Evolutionary conservation across 2,113 vertebrate genomes (phyloP), one percentile per base, ranked within the genome.

Genomic region (Syngnathus scovelli): DNA sequence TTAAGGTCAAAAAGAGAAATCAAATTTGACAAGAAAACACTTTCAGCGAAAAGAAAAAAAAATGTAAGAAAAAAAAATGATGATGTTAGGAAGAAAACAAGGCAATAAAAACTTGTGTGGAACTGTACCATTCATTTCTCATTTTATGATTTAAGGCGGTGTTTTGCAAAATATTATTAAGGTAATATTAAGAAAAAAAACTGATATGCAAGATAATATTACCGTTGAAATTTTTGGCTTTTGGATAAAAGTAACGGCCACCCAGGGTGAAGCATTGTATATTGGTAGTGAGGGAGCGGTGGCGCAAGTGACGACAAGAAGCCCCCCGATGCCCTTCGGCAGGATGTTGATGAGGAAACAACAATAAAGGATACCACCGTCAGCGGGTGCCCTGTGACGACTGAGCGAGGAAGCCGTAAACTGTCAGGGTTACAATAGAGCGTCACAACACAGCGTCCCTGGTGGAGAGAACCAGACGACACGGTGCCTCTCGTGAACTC

Each of bases 341-440:
- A 55, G 52, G 52, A 55, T 55, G 49, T 10, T 52, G 49, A 55
- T 13, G 52, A 27, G 52, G 52, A 55, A 55, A 55, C 52, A 55
- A 55, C 52, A 55, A 55, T 23, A 55, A 23, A 55, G 27, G 52
- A 12, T 27, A 55, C 52, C 21, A 55, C 52, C 13, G 27, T 55
- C 52, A 55, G 52, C 52, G n/a, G 52, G 52, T 21, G 4, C 21
- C 52, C 27, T 21, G 52, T 55, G 52, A 55, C 21, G 7, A 55
- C 10, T 13, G 51, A 52, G 49, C 15, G 13, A 52, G 49, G 49
- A 52, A n/a, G 19, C 49, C 6, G 9, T 52, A 21, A 52, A 49
- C 16, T 9, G 46, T 1, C 46, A 48, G 15, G 46, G 46, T 16
- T 18, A 6, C 13, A 19, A 52, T 52, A 19, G 19, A 52, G 19